These are phyloP conservation scores for Merops nubicus DNA, from an alignment of 2,113 vertebrate genomes.

Conservation along the genomic window DNA sequence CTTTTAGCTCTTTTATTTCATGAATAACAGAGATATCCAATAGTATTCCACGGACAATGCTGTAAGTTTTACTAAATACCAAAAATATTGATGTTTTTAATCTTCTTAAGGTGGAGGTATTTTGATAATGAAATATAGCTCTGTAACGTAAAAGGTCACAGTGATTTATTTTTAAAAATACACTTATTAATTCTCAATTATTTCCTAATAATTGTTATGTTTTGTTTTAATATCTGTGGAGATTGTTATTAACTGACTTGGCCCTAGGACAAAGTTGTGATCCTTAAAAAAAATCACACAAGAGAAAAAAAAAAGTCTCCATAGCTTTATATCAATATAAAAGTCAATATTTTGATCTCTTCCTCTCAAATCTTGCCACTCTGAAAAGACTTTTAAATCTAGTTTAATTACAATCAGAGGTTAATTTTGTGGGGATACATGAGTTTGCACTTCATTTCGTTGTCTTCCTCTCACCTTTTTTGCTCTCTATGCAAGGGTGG, in stretches of 20 bases:
- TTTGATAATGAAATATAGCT: neutral
- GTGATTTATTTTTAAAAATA: neutral
- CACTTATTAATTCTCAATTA: neutral
- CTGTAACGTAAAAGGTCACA: neutral
- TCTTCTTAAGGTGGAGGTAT: neutral
- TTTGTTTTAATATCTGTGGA: neutral
- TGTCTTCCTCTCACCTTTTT: too few species aligned
- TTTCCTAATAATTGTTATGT: neutral
- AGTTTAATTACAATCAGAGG: neutral
- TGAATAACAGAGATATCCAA: neutral
- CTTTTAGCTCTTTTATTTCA: neutral
- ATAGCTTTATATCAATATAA: neutral
- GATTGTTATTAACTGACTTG: neutral
- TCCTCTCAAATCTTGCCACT: neutral
- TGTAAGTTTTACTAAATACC: neutral
- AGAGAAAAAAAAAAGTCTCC: neutral
- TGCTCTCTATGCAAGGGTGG: neutral
- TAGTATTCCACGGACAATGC: fast-evolving
- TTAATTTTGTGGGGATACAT: neutral
- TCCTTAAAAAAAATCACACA: neutral
- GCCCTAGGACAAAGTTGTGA: neutral
- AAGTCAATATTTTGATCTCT: neutral
- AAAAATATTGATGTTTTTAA: neutral
- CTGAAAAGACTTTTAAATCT: neutral
- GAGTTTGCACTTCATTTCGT: neutral